Evolutionary conservation across 2,113 vertebrate genomes (phyloP).

Genomic region (Alexandromys fortis): DNA sequence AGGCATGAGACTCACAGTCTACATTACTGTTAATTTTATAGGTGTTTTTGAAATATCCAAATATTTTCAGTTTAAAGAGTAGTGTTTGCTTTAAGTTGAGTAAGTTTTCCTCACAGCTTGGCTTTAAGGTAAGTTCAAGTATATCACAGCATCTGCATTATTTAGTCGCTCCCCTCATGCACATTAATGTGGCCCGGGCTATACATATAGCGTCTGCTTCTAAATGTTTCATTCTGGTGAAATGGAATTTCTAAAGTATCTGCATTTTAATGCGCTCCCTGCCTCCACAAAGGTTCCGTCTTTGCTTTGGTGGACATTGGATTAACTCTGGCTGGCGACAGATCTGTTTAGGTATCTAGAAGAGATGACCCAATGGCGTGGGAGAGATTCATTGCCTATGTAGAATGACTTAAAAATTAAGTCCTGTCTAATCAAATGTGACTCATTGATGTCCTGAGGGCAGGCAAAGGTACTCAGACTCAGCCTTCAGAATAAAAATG

Average conservation of each 20-base stretch:
- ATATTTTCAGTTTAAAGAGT: not conserved
- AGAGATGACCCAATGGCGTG: not conserved
- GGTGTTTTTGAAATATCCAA: slow-evolving; percentile 6
- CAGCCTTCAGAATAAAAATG: not conserved
- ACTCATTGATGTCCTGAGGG: not conserved
- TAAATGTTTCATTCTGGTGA: not conserved
- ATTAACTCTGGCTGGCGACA: not conserved
- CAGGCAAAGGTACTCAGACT: slow-evolving; percentile 4
- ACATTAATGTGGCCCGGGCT: not conserved
- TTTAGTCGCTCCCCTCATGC: not conserved
- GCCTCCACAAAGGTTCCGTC: not conserved
- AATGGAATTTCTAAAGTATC: slow-evolving; percentile 14
- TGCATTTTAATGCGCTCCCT: not conserved
- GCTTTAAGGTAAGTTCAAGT: not conserved
- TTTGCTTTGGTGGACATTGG: not conserved
- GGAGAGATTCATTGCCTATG: not conserved
- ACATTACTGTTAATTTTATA: not conserved
- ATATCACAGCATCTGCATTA: not conserved
- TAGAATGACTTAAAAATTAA: not conserved
- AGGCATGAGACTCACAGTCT: not conserved
- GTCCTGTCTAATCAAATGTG: not conserved
- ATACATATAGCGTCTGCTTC: not conserved
- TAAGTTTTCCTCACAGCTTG: slow-evolving; percentile 6
- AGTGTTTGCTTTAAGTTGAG: not conserved
- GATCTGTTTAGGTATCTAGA: not conserved